Evolutionary conservation across 2,113 vertebrate species (phyloP), one percentile per base, ranked within the genome.

Genomic region (Neotoma lepida): DNA sequence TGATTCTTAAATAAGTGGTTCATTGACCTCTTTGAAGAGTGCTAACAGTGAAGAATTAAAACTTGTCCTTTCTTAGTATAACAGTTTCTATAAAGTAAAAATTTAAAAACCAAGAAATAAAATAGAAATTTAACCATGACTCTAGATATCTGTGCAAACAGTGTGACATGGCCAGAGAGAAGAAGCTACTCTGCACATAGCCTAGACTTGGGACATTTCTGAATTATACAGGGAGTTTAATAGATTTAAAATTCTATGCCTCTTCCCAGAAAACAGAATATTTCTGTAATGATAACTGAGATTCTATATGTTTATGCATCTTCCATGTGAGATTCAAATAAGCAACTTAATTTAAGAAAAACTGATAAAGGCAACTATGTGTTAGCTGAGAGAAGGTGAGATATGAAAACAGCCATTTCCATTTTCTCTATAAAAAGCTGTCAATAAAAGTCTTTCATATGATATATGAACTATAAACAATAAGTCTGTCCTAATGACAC

Each of bases 311-410:
- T 89, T 91, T 88, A 78, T 77, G 26, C 14, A n/a, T n/a, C n/a
- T n/a, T n/a, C n/a, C n/a, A n/a, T n/a, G n/a, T n/a, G n/a, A n/a
- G 28, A 93, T 84, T 89, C 73, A 89, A 86, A 93, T 22, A 4
- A 86, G 9, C 28, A 94, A 78, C 2, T 70, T 17, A 86, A 70
- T 81, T 94, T 88, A 92, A 24, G 68, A 80, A 90, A 93, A 91
- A 71, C 64, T 68, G 66, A 86, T 46, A 20, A 35, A 94, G 12
- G 85, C 15, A 86, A 2, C 77, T 61, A 71, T 74, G 0, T 90
- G 15, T 39, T 80, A 70, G 9, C 12, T 74, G 74, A 88, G 24
- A 61, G 10, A 93, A 12, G 90, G 20, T 41, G 30, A 74, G 70
- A 76, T 35, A 15, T n/a, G 68, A 13, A 81, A 64, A 0, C 4